Conservation (phyloP, 2,797 vertebrate species). For the Tapirus indicus region DNA sequence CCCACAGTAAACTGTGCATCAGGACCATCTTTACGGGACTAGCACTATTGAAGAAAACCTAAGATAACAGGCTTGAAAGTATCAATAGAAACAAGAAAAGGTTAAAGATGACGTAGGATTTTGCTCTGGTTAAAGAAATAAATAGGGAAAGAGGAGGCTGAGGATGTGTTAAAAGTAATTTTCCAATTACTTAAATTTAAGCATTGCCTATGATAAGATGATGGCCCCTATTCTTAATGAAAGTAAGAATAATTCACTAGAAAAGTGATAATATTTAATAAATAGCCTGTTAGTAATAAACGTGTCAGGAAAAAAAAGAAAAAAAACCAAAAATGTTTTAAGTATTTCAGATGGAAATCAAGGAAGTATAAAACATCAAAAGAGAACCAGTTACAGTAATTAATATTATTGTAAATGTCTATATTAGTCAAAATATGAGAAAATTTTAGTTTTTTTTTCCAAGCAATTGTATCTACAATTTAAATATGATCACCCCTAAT, state of each 20-base stretch:
- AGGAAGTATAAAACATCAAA: neutral
- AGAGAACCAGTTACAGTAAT: neutral
- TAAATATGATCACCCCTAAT: neutral
- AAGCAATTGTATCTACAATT: neutral
- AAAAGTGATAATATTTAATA: neutral
- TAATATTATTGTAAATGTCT: neutral
- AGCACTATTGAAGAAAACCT: neutral
- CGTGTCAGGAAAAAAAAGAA: neutral
- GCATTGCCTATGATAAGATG: neutral
- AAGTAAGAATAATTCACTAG: neutral
- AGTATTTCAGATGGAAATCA: neutral
- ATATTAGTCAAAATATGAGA: neutral
- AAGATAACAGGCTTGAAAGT: neutral
- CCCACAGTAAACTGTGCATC: neutral
- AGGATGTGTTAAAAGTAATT: neutral
- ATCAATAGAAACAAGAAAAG: neutral
- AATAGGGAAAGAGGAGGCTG: neutral
- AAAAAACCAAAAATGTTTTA: neutral
- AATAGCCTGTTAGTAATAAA: neutral
- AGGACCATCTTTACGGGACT: neutral
- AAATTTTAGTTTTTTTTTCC: neutral
- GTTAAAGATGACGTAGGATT: neutral
- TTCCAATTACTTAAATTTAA: neutral
- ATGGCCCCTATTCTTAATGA: neutral
- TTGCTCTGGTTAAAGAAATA: neutral